These are phyloP conservation scores for Graptemys geographica DNA, from an alignment of 2,797 vertebrate species.

Conservation along the genomic window DNA sequence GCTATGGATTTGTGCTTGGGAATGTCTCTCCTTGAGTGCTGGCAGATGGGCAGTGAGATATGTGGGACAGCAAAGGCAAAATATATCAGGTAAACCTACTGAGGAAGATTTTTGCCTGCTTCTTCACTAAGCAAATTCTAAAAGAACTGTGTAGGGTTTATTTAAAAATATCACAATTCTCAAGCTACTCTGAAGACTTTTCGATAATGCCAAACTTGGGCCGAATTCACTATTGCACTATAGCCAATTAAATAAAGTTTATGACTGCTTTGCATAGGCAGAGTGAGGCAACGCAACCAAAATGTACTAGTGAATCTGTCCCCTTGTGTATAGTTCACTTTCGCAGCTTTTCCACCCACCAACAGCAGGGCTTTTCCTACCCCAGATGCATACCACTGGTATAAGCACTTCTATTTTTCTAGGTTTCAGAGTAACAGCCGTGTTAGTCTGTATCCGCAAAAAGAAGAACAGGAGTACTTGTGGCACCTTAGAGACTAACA, in stretches of 20 bases:
- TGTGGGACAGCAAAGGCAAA: not conserved
- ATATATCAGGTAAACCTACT: not conserved
- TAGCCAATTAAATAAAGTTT: not conserved
- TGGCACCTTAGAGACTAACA: no score
- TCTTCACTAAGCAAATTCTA: not conserved
- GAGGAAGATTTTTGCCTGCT: not conserved
- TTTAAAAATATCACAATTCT: not conserved
- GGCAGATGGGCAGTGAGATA: not conserved
- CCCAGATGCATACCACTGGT: not conserved
- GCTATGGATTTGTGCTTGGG: not conserved
- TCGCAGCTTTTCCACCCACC: not conserved
- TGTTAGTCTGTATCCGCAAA: no score
- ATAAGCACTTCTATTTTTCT: not conserved
- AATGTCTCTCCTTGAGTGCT: not conserved
- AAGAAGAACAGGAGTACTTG: no score
- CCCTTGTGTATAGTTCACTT: not conserved
- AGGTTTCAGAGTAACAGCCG: no score
- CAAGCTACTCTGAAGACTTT: not conserved
- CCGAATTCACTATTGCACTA: not conserved
- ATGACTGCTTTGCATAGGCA: not conserved
- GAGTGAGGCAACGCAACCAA: not conserved
- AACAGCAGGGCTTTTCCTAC: not conserved
- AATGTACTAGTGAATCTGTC: not conserved
- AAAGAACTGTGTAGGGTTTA: conserved; percentile 1
- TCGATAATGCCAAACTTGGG: not conserved